Base-by-base conservation (phyloP, 2,113 vertebrate genomes). In the Tichodroma muraria region DNA sequence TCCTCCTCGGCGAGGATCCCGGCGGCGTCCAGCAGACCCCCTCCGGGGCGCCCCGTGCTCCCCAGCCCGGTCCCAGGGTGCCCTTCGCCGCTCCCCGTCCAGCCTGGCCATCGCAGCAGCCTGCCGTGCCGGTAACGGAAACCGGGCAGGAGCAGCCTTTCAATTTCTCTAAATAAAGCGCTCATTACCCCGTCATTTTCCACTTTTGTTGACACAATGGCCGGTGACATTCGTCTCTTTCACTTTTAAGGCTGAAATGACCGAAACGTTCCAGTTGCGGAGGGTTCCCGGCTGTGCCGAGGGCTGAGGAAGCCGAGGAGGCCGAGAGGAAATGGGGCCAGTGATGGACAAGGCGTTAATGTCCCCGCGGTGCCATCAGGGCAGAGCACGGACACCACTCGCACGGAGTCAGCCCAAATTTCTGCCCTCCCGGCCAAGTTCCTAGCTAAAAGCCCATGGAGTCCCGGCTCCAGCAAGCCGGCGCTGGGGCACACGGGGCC, bases 401-500 rank as follows among this genome's bases (percentile, higher is more conserved):
- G 1, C 49, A 9, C 13, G 24, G 64, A 56, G 82, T 20, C 63
- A 54, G 0, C 63, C 68, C 63, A 3, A 30, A 88, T 52, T 24
- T 47, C 66, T 40, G 53, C 40, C 25, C 37, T 52, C 10, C 28
- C 9, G 13, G 20, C 10, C 3, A 1, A n/a, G 24, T 7, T n/a
- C 17, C 13, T 3, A 8, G 9, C 30, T 44, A 23, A 77, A 45
- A 42, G 44, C 44, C 35, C 24, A 3, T 0, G 1, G 21, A 33
- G 24, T 22, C 63, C 31, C 2, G 4, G 40, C 25, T 45, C 24
- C 12, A 2, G 40, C 44, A 47, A 30, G 15, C 4, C 15, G 11
- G 4, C 2, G 0, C 0, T 18, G 44, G 47, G 61, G 53, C 17
- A 4, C 11, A 1, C 1, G 7, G 42, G 76, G 20, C n/a, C 25